Evolutionary conservation across 2,113 vertebrate species (phyloP).

Genomic region (Brachionichthys hirsutus): DNA sequence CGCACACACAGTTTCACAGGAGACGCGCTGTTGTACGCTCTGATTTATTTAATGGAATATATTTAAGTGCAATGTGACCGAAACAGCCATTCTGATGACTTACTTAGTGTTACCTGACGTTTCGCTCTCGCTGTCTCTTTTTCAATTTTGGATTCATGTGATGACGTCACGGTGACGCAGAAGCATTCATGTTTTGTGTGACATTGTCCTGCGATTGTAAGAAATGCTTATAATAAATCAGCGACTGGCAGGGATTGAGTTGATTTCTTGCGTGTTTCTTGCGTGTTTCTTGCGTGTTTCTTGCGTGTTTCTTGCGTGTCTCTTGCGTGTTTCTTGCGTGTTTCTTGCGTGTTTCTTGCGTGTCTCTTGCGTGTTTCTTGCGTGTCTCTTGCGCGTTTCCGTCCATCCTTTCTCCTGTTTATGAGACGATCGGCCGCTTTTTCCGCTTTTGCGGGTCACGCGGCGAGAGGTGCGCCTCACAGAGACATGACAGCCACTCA

Average conservation of each 20-base stretch:
- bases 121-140: not conserved
- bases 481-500: too few species aligned
- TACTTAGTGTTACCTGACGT: conserved; percentile 11
- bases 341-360: too few species aligned
- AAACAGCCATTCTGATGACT: conserved; percentile 12
- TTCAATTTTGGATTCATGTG: conserved; percentile 27
- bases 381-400: too few species aligned
- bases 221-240: conserved; percentile 84
- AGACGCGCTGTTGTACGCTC: not conserved
- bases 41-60: conserved; percentile 62
- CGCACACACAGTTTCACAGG: not conserved
- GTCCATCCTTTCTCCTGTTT: too few species aligned
- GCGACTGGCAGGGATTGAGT: conserved; percentile 15
- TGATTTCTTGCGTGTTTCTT: not conserved
- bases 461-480: too few species aligned
- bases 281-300: too few species aligned
- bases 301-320: too few species aligned
- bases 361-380: too few species aligned
- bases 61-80: conserved; percentile 68
- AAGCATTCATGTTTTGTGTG: conserved; percentile 22
- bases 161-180: conserved; percentile 33
- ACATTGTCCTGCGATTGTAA: conserved; percentile 31
- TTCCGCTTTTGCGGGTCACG: too few species aligned
- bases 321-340: too few species aligned
- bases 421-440: too few species aligned